Percentiles rank a stretch among this genome's conserved stretches.
These are phyloP conservation scores for Prochilodus magdalenae DNA, from an alignment of 2,113 vertebrate genomes.

Conservation along the genomic window DNA sequence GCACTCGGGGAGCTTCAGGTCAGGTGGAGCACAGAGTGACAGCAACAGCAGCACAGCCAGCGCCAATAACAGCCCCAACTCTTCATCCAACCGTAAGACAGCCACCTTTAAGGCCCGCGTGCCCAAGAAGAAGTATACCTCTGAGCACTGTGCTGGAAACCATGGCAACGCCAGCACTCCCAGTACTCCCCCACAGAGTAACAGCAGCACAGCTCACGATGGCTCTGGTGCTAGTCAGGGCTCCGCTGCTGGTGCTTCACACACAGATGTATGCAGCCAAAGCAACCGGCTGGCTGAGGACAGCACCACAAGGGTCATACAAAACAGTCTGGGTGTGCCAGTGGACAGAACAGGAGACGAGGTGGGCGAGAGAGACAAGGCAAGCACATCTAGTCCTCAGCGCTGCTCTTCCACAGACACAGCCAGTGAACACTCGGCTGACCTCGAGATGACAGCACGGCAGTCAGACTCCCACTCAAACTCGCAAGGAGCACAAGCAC, in stretches of 20 bases:
- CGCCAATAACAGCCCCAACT: constrained; percentile 80
- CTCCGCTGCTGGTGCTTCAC: constrained; percentile 37
- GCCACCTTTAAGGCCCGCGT: constrained; percentile 90
- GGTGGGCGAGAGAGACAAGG: constrained; percentile 59
- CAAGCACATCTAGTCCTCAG: constrained; percentile 66
- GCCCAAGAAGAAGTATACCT: constrained; percentile 90
- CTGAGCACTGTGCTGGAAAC: constrained; percentile 79
- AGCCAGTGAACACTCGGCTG: constrained; percentile 88
- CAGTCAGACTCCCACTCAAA: constrained; percentile 26
- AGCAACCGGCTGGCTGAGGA: constrained; percentile 43
- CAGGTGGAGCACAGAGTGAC: constrained; percentile 64
- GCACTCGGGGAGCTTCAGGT: constrained; percentile 74
- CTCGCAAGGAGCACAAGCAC: constrained; percentile 35
- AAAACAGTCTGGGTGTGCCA: constrained; percentile 59
- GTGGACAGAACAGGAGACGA: constrained; percentile 55
- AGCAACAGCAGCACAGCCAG: constrained; percentile 77
- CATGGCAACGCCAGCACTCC: constrained; percentile 68
- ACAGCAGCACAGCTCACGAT: constrained; percentile 55
- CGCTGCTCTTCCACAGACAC: constrained; percentile 92
- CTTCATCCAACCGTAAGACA: constrained; percentile 83
- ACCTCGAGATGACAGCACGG: constrained; percentile 75
- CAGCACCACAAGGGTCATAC: constrained; percentile 64
- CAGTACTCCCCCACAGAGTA: constrained; percentile 51
- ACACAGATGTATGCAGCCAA: constrained; percentile 28
- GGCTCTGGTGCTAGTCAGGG: constrained; percentile 37